Conservation (phyloP, 2,888 invertebrate genomes). For the Sarcophaga variegata region DNA sequence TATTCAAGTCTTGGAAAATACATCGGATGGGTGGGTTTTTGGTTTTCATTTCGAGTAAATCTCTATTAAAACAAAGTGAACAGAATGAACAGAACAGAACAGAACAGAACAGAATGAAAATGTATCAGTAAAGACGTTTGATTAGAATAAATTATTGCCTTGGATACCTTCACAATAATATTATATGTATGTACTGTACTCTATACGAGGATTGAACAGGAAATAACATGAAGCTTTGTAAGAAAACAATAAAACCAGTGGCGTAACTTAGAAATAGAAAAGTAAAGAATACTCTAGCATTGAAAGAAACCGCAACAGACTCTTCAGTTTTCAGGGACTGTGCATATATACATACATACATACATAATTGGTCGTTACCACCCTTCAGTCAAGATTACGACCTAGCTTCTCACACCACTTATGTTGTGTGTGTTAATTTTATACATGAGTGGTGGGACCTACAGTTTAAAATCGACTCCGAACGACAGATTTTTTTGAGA, state of each 20-base stretch:
- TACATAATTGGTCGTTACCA: no score
- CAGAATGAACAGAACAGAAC: background rate
- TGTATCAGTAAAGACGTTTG: slow-evolving; percentile 27
- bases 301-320: no score
- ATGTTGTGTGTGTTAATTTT: no score
- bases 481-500: no score
- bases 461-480: no score
- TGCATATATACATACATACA: no score
- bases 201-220: background rate
- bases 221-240: background rate
- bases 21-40: slow-evolving; percentile 61
- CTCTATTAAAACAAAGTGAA: slow-evolving; percentile 39
- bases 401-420: no score
- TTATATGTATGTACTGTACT: background rate
- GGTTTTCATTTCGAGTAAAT: slow-evolving; percentile 47
- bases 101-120: background rate
- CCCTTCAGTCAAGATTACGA: no score
- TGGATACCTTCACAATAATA: background rate
- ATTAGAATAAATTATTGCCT: slow-evolving; percentile 43
- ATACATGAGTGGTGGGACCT: no score
- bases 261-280: no score
- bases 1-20: slow-evolving; percentile 56
- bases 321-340: no score
- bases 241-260: background rate
- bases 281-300: no score